Evolutionary conservation across 2,113 vertebrate species (phyloP).

Genomic region (Amblyopsis rosae): DNA sequence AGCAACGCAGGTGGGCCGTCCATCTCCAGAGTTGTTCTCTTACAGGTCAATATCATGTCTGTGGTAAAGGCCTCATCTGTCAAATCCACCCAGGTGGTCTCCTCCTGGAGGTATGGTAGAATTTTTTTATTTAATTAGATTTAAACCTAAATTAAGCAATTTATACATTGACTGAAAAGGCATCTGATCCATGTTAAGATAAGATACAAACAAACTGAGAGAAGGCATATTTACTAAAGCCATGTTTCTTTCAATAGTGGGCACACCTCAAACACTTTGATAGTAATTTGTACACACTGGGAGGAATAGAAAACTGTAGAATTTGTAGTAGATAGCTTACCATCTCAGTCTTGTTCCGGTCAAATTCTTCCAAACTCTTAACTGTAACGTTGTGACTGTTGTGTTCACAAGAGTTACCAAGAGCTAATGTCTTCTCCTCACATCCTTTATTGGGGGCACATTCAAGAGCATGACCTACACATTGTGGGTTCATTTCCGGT

Average conservation of each 20-base stretch:
- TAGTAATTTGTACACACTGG: too few species aligned
- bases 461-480: neutral
- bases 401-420: neutral
- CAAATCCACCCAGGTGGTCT: neutral
- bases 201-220: too few species aligned
- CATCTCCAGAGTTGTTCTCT: neutral
- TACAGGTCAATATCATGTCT: neutral
- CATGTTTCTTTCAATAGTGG: too few species aligned
- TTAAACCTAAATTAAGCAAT: too few species aligned
- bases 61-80: neutral
- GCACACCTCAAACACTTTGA: too few species aligned
- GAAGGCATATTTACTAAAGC: too few species aligned
- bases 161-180: too few species aligned
- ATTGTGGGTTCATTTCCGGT: neutral
- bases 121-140: neutral
- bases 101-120: constrained; percentile 3
- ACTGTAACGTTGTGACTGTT: neutral
- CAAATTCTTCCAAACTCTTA: neutral
- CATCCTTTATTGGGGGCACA: neutral
- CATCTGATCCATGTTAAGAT: too few species aligned
- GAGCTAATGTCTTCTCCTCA: too few species aligned
- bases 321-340: too few species aligned
- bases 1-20: neutral
- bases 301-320: too few species aligned
- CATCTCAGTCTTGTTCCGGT: too few species aligned